Evolutionary conservation across 2,888 invertebrate species (phyloP).

Genomic region (Arge pagana): DNA sequence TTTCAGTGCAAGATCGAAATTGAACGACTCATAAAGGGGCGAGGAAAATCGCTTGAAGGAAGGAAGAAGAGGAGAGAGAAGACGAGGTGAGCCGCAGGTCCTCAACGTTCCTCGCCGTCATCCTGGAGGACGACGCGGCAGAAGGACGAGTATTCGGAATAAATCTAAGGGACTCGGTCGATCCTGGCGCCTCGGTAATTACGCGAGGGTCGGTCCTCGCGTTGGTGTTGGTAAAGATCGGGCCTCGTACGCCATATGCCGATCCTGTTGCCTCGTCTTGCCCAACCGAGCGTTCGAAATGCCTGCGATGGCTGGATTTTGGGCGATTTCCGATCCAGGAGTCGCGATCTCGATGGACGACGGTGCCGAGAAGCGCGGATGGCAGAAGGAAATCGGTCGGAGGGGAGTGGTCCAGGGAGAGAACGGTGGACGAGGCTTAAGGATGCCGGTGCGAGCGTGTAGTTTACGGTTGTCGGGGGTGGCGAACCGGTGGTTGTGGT

Average conservation of each 20-base stretch:
- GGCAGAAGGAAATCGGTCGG: background rate
- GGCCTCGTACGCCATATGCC: constrained; percentile 43
- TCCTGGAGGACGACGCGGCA: background rate
- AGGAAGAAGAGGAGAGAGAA: too few species aligned
- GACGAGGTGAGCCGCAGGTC: too few species aligned
- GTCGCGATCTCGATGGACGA: too few species aligned
- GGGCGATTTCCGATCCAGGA: constrained; percentile 9
- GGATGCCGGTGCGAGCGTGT: constrained; percentile 2
- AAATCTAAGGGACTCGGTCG: constrained; percentile 9
- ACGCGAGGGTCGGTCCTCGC: constrained; percentile 9
- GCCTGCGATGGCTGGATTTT: constrained; percentile 13
- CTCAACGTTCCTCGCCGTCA: too few species aligned
- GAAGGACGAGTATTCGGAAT: constrained; percentile 10
- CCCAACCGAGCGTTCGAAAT: constrained; percentile 27
- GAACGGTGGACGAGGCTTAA: constrained; percentile 23
- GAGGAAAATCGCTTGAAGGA: too few species aligned
- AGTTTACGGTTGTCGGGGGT: constrained; percentile 16
- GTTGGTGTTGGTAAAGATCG: constrained; percentile 13
- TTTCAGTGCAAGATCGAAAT: too few species aligned
- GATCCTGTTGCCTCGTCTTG: constrained; percentile 35
- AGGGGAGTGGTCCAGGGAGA: background rate
- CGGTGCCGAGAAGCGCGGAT: background rate
- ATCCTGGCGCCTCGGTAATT: constrained; percentile 17
- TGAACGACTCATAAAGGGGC: too few species aligned
- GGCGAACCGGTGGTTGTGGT: background rate